A percentile compares a stretch with the other conserved stretches of the same genome.
Conservation (phyloP, 2,888 invertebrate species). For the Sminthurides aquaticus region DNA sequence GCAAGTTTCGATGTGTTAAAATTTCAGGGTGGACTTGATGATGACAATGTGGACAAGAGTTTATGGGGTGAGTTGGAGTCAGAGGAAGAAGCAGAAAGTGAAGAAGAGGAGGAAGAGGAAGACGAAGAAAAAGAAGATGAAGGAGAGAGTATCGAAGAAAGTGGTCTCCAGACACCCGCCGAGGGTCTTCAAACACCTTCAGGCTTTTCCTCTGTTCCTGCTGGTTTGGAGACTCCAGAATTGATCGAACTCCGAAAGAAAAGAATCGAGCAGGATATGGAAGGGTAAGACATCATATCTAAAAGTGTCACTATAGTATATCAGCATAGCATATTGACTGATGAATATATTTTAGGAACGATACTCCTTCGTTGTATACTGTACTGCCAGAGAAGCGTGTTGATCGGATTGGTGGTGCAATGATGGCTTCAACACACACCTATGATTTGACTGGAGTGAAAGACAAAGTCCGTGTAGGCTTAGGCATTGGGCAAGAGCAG, state of each 20-base stretch:
- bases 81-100: slow-evolving; percentile 69
- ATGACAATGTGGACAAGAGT: slow-evolving; percentile 84
- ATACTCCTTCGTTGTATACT: slow-evolving; percentile 90
- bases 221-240: slow-evolving; percentile 96
- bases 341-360: too few species aligned
- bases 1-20: neutral
- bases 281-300: slow-evolving; percentile 58
- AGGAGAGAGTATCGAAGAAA: slow-evolving; percentile 55
- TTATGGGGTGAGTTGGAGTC: slow-evolving; percentile 97
- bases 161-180: slow-evolving; percentile 84
- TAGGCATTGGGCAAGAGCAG: slow-evolving; percentile 49
- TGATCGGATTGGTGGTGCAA: slow-evolving; percentile 77
- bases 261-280: slow-evolving; percentile 91
- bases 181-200: slow-evolving; percentile 92
- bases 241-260: slow-evolving; percentile 95
- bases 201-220: slow-evolving; percentile 80
- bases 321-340: neutral
- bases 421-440: slow-evolving; percentile 98
- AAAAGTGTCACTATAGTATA: too few species aligned
- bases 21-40: slow-evolving; percentile 46
- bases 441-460: slow-evolving; percentile 72
- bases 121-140: slow-evolving; percentile 55
- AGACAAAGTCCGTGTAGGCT: slow-evolving; percentile 28
- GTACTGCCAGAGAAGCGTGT: slow-evolving; percentile 89
- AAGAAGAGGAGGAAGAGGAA: slow-evolving; percentile 56